Conservation (phyloP, 2,888 invertebrate genomes). For the Biston betularia region DNA sequence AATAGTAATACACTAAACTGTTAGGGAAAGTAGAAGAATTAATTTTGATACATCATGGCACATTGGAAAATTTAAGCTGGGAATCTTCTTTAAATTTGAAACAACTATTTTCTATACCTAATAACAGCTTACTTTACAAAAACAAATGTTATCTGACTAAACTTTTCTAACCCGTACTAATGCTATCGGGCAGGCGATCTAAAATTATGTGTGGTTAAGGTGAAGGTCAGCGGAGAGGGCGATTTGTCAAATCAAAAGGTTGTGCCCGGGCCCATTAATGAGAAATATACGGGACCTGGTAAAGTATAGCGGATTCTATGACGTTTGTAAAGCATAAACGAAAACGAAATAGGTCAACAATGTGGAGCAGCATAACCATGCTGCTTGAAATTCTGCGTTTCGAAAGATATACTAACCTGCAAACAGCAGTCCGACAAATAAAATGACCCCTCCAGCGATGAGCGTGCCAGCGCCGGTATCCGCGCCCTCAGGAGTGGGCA, state of each 20-base stretch:
- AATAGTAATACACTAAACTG: too few relatives aligned
- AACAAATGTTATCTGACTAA: constrained; percentile 10
- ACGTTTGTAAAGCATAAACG: neutral
- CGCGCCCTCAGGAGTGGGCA: constrained; percentile 66
- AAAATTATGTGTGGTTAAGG: constrained; percentile 28
- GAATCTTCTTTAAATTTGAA: too few relatives aligned
- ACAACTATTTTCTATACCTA: too few relatives aligned
- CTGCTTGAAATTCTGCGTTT: too few relatives aligned
- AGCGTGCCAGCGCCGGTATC: constrained; percentile 84
- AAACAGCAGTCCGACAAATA: constrained; percentile 86
- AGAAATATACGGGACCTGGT: neutral
- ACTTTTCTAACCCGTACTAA: constrained; percentile 7
- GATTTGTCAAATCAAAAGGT: constrained; percentile 33
- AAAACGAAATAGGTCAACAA: neutral
- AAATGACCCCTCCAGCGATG: constrained; percentile 87
- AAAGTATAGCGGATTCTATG: neutral
- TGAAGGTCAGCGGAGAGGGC: constrained; percentile 27
- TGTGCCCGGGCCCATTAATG: constrained; percentile 24
- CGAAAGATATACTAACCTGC: constrained; percentile 74
- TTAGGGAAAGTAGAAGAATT: too few relatives aligned
- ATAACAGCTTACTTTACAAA: too few relatives aligned
- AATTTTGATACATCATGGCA: too few relatives aligned
- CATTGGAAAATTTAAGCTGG: too few relatives aligned
- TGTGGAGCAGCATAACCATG: too few relatives aligned
- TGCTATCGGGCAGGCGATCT: constrained; percentile 23